Percentiles rank a stretch among this genome's conserved stretches.
Conservation (phyloP, 2,797 vertebrate species). For the Erpetoichthys calabaricus region DNA sequence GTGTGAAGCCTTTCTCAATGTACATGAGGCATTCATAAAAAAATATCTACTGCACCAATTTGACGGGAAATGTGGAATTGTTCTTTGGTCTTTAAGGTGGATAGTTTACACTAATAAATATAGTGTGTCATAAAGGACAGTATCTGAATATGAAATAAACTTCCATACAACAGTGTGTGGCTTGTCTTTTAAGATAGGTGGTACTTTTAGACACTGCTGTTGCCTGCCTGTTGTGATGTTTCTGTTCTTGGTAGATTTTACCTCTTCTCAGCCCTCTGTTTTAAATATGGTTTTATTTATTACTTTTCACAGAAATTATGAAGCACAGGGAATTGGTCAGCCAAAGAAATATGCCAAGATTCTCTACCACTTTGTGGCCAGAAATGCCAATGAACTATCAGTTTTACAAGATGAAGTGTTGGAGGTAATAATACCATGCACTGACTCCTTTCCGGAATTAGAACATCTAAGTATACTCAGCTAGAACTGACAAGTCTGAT, state of each 20-base stretch:
- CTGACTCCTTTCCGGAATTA: neutral
- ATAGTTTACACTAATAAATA: no score
- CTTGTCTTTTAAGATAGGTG: no score
- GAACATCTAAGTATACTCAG: no score
- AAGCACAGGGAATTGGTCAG: constrained; percentile 30
- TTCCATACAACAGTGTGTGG: no score
- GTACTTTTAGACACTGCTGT: neutral
- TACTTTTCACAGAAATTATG: constrained; percentile 48
- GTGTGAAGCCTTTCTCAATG: no score
- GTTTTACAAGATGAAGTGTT: constrained; percentile 86
- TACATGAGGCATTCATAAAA: no score
- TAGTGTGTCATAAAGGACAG: no score
- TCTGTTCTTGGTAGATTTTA: neutral
- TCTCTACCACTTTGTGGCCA: constrained; percentile 80
- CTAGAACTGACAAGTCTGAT: no score
- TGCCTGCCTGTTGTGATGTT: neutral
- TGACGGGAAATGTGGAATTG: no score
- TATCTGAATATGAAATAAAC: no score
- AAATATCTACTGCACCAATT: no score
- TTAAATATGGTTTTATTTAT: neutral
- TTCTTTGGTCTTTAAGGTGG: no score
- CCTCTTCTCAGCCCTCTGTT: neutral
- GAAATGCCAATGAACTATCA: constrained; percentile 82
- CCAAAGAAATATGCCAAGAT: constrained; percentile 74
- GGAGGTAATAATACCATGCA: constrained; percentile 51